Base-by-base conservation (phyloP, 1,140 invertebrate genomes). In the Lepidurus couesii region DNA sequence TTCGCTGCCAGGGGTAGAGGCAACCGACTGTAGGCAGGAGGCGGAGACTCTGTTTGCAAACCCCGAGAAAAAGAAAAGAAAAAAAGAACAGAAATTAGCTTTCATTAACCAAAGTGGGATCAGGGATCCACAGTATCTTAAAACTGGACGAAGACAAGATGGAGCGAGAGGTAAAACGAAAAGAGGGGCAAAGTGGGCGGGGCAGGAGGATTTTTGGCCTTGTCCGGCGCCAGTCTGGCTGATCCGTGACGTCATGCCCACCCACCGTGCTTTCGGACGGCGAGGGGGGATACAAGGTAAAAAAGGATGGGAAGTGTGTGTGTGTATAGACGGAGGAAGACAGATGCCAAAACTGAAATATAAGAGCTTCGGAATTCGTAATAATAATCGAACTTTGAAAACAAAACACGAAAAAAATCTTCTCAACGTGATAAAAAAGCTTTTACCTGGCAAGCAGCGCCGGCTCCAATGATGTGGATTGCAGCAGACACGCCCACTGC, bases 401-500 rank as follows among this genome's bases (percentile, higher is more conserved):
- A 47, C 45, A 47, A 47, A 47, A 47, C 16, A 9, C 16, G 45
- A 7, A 47, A 1, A 11, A 10, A 47, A 47, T 47, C 42, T 43
- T 42, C 75, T 42, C 75, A 43, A 43, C 42, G 44, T 65, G 65
- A 77, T 42, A 9, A 10, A 47, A 65, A 53, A 77, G 26, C n/a
- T 87, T 89, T 88, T 87, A 93, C 92, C 92, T 87, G 91, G 89
- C 85, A 90, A 88, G 87, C 89, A 91, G 80, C 92, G 87, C 80
- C 91, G 88, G 84, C 90, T 92, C 91, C 91, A 93, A 83, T 93
- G 92, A 85, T 91, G 91, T 75, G 92, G 92, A 85, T 94, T 94
- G 87, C 92, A 93, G 85, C 92, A 94, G 47, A 88, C 84, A 82
- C 88, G 89, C 77, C 88, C 86, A 73, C 86, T 85, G 82, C 90